A percentile compares a stretch with the other conserved stretches of the same genome.
phyloP scores from a whole-genome alignment of 2,113 vertebrate species.

The Aegotheles bennettii region DNA sequence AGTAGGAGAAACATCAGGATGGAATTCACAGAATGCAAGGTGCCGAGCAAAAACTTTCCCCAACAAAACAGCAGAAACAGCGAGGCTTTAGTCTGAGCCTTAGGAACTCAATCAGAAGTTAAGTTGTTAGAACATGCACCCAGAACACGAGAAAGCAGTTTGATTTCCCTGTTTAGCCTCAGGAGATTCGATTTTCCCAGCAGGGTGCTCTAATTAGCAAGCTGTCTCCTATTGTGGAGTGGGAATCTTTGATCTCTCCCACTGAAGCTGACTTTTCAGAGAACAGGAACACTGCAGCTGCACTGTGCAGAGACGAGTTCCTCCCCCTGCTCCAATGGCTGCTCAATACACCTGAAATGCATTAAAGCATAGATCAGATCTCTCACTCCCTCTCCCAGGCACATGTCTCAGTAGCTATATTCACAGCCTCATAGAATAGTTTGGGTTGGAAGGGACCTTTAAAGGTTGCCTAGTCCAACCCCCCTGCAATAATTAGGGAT shows the following conservation, averaged over 20 bases:
- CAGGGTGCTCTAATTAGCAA: neutral
- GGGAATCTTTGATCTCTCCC: neutral
- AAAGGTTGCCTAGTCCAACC: neutral
- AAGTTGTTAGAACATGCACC: neutral
- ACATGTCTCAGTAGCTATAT: neutral
- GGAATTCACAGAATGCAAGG: neutral
- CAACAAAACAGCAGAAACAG: neutral
- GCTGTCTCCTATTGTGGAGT: neutral
- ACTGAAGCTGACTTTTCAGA: neutral
- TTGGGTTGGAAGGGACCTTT: neutral
- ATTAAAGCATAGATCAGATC: neutral
- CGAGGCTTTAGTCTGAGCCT: neutral
- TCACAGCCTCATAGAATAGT: neutral
- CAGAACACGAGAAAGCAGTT: neutral
- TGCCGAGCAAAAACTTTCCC: neutral
- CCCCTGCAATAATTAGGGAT: neutral
- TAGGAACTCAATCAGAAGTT: neutral
- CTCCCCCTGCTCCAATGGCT: neutral
- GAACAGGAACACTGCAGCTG: neutral
- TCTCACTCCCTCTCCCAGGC: neutral
- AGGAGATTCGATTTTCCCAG: neutral
- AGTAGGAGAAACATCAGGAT: neutral
- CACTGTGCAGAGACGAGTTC: neutral
- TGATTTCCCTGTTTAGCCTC: neutral
- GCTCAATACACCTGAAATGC: neutral